Evolutionary conservation across 1,140 invertebrate species (phyloP).

Genomic region (Conus betulinus): DNA sequence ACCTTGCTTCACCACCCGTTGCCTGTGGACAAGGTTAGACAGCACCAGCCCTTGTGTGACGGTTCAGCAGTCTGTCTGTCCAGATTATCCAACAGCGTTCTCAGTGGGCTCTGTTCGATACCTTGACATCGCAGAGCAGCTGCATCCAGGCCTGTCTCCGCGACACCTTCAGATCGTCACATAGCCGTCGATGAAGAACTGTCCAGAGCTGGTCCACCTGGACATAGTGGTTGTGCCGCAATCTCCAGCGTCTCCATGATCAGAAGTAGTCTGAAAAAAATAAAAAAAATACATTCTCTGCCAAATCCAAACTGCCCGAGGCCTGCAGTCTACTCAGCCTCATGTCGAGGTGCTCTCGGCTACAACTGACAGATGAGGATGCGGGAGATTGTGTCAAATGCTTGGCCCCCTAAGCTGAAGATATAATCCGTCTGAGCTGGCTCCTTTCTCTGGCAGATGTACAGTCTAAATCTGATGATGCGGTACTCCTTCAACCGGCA

Average conservation of each 20-base stretch:
- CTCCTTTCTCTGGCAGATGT: constrained; percentile 29
- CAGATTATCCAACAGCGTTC: constrained; percentile 4
- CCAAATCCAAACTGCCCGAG: constrained; percentile 14
- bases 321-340: constrained; percentile 32
- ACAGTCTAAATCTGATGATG: constrained; percentile 11
- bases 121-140: constrained; percentile 29
- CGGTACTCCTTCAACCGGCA: background rate
- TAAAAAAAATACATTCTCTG: too few species aligned
- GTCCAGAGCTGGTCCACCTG: constrained; percentile 24
- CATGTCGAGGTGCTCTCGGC: constrained; percentile 27
- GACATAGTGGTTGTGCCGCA: constrained; percentile 38
- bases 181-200: constrained; percentile 21
- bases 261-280: background rate
- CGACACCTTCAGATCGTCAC: constrained; percentile 23
- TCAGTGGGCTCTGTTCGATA: constrained; percentile 1
- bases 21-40: constrained; percentile 39
- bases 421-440: constrained; percentile 38
- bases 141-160: constrained; percentile 30
- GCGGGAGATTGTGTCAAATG: constrained; percentile 13
- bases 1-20: constrained; percentile 34
- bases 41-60: background rate
- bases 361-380: constrained; percentile 25
- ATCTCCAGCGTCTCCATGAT: constrained; percentile 29
- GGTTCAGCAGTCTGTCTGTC: background rate
- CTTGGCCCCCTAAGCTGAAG: background rate